Evolutionary conservation across 1,140 invertebrate species (phyloP).

Genomic region (Bombus cullumanus): DNA sequence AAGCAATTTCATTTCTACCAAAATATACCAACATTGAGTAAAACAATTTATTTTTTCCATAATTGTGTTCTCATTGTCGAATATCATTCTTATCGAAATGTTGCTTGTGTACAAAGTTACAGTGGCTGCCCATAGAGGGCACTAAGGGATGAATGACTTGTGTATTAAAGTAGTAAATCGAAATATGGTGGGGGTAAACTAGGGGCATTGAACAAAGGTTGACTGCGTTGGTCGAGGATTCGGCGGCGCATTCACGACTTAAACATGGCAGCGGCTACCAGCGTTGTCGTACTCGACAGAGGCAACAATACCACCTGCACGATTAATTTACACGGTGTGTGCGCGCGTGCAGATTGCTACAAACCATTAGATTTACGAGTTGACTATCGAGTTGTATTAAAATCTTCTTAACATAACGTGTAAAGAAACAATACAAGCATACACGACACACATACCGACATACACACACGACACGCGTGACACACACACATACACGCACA

Average conservation of each 20-base stretch:
- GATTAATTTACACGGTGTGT: conserved; percentile 95
- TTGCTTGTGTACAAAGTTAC: background rate
- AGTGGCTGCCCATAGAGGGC: background rate
- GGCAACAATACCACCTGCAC: conserved; percentile 97
- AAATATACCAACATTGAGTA: background rate
- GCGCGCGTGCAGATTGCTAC: conserved; percentile 32
- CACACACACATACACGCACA: background rate
- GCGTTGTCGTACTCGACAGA: conserved; percentile 95
- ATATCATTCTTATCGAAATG: conserved; percentile 1
- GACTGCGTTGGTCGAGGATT: conserved; percentile 62
- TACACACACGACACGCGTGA: background rate
- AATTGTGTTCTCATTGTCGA: background rate
- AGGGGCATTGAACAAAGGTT: conserved; percentile 78
- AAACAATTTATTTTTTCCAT: background rate
- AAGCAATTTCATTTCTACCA: background rate
- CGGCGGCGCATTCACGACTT: conserved; percentile 79
- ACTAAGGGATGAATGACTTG: background rate
- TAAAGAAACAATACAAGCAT: too few relatives aligned
- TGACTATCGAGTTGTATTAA: background rate
- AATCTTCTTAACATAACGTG: background rate
- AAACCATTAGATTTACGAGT: conserved; percentile 34
- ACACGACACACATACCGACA: background rate
- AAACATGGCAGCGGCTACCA: conserved; percentile 93
- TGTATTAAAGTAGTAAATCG: conserved; percentile 29
- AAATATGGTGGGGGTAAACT: conserved; percentile 62